Base-by-base conservation (phyloP, 2,888 invertebrate species). In the Lepidonotus clava region DNA sequence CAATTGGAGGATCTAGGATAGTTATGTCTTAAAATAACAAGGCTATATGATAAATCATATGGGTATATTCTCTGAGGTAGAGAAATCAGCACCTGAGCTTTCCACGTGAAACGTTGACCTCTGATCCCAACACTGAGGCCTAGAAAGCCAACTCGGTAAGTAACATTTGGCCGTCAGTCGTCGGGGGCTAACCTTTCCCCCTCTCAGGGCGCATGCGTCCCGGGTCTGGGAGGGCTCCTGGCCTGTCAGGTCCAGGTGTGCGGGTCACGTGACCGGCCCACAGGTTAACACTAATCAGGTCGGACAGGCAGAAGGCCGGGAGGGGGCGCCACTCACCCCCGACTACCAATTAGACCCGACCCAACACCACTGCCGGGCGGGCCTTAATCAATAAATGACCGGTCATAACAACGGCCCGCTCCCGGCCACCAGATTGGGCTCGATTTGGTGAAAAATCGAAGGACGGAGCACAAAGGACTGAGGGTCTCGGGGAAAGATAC, bases 361-460 rank as follows among this genome's bases (percentile, higher is more conserved):
- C 21, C 32, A 80, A 71, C 71, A 71, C 71, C 8, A 24, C 41
- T 28, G 71, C 28, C 24, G 46, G 51, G 46, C 11, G 2, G 34
- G 18, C 4, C 46, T 80, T 80, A 80, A 80, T 80, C 41, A 46
- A 32, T 80, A 80, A 80, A 80, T 46, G 41, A 46, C 80, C 80
- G n/a, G 21, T 80, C 41, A 80, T 80, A 46, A 28, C 41, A 28
- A 1, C 46, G 18, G 5, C 46, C 80, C 18, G 11, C 41, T 34
- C 46, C 5, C 1, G 6, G 5, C n/a, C n/a, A 24, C 46, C 41
- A 46, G 24, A 80, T 46, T 8, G 51, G 80, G 51, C 51, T 80
- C 51, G 80, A 80, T 46, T n/a, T 46, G 80, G 80, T 80, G 80
- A 80, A 80, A 80, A 80, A 80, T 80, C 32, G 46, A 71, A 71